These are phyloP conservation scores for Holcopasites calliopsidis DNA, from an alignment of 1,140 invertebrate genomes.

Conservation along the genomic window DNA sequence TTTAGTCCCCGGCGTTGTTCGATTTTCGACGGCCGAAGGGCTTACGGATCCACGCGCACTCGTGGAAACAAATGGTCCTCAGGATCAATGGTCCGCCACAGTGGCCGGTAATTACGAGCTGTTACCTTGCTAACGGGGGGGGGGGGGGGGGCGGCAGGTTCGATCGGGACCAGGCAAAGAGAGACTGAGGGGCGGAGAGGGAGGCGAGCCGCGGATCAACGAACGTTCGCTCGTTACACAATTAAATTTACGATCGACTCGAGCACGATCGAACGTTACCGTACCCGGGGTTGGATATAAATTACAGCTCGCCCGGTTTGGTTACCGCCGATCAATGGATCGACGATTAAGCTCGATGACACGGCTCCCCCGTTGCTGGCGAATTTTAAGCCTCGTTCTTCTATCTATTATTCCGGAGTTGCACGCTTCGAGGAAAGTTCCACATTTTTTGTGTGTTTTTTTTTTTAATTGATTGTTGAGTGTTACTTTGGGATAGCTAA, in stretches of 20 bases:
- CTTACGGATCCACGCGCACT: slow-evolving; percentile 44
- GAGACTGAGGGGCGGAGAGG: background rate
- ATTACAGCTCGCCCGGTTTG: slow-evolving; percentile 59
- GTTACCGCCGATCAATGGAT: slow-evolving; percentile 61
- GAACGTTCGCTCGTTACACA: slow-evolving; percentile 69
- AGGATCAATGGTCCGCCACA: slow-evolving; percentile 55
- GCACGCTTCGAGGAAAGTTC: too few species aligned
- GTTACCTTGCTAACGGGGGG: slow-evolving; percentile 57
- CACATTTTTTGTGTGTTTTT: too few species aligned
- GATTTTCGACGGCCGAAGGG: slow-evolving; percentile 18
- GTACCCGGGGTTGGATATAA: slow-evolving; percentile 58
- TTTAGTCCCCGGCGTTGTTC: slow-evolving; percentile 10
- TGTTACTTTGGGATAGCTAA: background rate
- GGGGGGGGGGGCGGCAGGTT: background rate
- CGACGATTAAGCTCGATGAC: slow-evolving; percentile 53
- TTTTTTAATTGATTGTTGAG: too few species aligned
- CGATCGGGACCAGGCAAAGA: slow-evolving; percentile 9
- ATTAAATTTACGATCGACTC: slow-evolving; percentile 75
- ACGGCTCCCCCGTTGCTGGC: background rate
- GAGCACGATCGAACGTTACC: slow-evolving; percentile 67
- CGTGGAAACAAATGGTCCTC: slow-evolving; percentile 52
- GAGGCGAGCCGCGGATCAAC: slow-evolving; percentile 45
- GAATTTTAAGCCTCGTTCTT: background rate
- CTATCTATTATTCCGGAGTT: background rate
- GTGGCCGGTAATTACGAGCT: slow-evolving; percentile 61